Conservation (phyloP, 2,797 vertebrate species). For the Margarornis squamiger region DNA sequence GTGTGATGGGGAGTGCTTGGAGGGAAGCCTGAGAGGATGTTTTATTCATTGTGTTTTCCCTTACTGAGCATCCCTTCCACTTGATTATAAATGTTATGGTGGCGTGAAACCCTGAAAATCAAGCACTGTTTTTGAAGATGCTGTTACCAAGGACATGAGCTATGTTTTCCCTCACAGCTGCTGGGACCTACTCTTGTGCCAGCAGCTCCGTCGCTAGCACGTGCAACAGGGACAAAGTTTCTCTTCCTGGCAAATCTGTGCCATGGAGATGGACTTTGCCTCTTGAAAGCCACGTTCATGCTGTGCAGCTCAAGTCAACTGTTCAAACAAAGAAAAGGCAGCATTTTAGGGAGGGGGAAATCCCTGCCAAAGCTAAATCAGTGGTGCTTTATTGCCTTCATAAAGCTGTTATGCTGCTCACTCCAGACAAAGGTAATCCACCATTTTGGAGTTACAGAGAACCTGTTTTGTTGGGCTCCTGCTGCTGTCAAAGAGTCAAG, state of each 20-base stretch:
- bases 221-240: neutral
- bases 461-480: neutral
- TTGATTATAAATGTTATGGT: neutral
- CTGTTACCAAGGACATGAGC: accelerated
- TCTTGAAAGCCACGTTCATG: accelerated
- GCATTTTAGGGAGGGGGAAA: neutral
- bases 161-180: neutral
- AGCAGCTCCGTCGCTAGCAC: neutral
- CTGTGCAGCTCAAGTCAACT: neutral
- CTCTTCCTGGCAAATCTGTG: neutral
- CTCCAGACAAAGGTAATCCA: neutral
- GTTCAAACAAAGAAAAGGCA: neutral
- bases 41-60: neutral
- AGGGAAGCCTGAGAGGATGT: neutral
- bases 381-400: neutral
- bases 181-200: neutral
- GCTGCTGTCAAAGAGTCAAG: neutral
- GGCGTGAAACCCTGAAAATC: neutral
- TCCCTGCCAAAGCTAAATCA: neutral
- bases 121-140: neutral
- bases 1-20: neutral
- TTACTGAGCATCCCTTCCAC: neutral
- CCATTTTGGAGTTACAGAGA: neutral
- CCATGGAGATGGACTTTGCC: neutral
- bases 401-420: neutral